A percentile compares a stretch with the other conserved stretches of the same genome.
These are phyloP conservation scores for Drosophila paramelanica DNA, from an alignment of 2,888 invertebrate genomes.

Conservation along the genomic window DNA sequence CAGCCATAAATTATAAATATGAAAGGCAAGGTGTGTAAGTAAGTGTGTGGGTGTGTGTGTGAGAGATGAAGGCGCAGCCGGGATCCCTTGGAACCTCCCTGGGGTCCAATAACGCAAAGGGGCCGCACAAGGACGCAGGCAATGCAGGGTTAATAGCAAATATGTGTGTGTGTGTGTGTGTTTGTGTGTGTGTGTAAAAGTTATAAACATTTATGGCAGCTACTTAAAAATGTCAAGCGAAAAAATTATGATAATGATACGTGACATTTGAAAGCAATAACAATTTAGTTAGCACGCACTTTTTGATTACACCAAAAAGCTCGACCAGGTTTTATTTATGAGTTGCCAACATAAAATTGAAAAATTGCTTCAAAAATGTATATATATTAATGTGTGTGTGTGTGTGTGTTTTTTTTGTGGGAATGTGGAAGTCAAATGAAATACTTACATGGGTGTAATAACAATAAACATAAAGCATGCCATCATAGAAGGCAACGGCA, in stretches of 20 bases:
- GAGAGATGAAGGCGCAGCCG: slow-evolving; percentile 1
- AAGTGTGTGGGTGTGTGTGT: slow-evolving; percentile 19
- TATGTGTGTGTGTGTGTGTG: slow-evolving; percentile 29
- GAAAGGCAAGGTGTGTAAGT: slow-evolving; percentile 67
- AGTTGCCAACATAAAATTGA: slow-evolving; percentile 68
- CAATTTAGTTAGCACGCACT: slow-evolving; percentile 79
- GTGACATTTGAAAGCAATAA: slow-evolving; percentile 81
- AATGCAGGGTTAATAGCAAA: slow-evolving; percentile 71
- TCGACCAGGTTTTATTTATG: slow-evolving; percentile 66
- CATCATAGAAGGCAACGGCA: slow-evolving; percentile 31
- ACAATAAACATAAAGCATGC: slow-evolving; percentile 68
- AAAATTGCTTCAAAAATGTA: slow-evolving; percentile 64
- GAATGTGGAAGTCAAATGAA: slow-evolving; percentile 27
- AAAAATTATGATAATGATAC: slow-evolving; percentile 80
- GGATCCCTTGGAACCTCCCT: slow-evolving; percentile 46
- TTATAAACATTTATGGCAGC: slow-evolving; percentile 81
- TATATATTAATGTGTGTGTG: background rate
- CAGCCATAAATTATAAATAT: slow-evolving; percentile 75
- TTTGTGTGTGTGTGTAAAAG: slow-evolving; percentile 55
- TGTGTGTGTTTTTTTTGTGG: background rate
- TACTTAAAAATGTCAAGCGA: slow-evolving; percentile 79
- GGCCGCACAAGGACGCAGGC: slow-evolving; percentile 30
- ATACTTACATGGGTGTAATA: slow-evolving; percentile 61
- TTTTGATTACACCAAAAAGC: slow-evolving; percentile 65
- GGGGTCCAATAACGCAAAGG: slow-evolving; percentile 72